A percentile compares a stretch with the other conserved stretches of the same genome.
Conservation (phyloP, 2,113 vertebrate genomes). For the Smithornis capensis region DNA sequence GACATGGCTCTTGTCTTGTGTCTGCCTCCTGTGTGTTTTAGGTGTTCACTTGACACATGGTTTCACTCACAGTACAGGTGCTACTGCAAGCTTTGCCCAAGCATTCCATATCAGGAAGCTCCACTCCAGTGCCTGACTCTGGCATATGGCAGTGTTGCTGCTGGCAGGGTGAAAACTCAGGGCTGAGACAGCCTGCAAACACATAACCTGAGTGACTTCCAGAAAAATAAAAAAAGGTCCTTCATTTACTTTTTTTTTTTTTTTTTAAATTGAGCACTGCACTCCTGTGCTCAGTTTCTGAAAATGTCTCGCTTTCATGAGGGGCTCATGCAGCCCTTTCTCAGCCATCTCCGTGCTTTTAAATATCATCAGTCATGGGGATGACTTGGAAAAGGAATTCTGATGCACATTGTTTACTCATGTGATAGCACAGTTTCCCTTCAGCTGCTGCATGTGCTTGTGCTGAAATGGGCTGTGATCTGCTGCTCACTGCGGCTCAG, state of each 20-base stretch:
- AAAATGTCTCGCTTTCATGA: not conserved
- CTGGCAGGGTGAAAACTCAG: not conserved
- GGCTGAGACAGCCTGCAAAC: not conserved
- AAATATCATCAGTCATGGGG: not conserved
- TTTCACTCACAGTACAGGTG: accelerated
- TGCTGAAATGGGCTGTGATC: not conserved
- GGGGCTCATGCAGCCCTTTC: not conserved
- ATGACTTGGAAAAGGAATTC: not conserved
- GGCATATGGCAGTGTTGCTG: not conserved
- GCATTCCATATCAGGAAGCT: not conserved
- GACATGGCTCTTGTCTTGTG: accelerated
- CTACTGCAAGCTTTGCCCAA: not conserved
- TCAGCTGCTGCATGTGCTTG: not conserved
- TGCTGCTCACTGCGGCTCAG: not conserved
- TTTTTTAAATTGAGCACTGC: not conserved
- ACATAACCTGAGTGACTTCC: not conserved
- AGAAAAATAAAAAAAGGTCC: not conserved
- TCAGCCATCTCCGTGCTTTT: not conserved
- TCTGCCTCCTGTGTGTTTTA: not conserved
- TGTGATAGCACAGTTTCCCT: not conserved
- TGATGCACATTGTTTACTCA: not conserved
- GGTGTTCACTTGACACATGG: not conserved
- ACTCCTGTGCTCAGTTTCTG: not conserved
- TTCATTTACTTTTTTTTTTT: not conserved
- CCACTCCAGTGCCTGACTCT: not conserved